phyloP scores from a whole-genome alignment of 2,888 invertebrate genomes.

The Brachypalpus laphriformis region DNA sequence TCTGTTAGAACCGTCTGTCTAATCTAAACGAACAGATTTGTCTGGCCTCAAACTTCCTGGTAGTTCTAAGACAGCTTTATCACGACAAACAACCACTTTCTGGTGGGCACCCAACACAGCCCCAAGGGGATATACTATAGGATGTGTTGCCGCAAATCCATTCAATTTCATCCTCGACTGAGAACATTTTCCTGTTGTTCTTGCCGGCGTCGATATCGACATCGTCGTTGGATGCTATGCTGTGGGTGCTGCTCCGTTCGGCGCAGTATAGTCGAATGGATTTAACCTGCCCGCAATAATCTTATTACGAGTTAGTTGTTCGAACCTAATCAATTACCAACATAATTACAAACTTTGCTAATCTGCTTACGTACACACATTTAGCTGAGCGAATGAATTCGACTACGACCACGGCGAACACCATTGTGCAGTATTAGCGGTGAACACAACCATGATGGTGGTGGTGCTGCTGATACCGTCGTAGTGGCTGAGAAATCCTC shows the following conservation, averaged over 20 bases:
- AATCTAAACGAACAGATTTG: conserved; percentile 27
- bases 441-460: neutral
- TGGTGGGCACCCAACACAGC: neutral
- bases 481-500: neutral
- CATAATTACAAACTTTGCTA: conserved; percentile 83
- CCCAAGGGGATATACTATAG: conserved; percentile 19
- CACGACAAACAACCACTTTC: conserved; percentile 7
- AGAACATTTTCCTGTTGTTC: conserved; percentile 73
- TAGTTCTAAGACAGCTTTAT: conserved; percentile 29
- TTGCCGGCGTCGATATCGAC: conserved; percentile 38
- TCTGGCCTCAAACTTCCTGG: conserved; percentile 23
- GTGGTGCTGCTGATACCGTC: neutral
- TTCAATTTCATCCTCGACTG: conserved; percentile 80
- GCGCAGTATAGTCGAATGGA: conserved; percentile 42
- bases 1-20: neutral
- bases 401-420: neutral
- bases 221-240: conserved; percentile 14
- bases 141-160: conserved; percentile 78
- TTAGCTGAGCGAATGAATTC: conserved; percentile 32
- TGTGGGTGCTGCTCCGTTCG: conserved; percentile 16
- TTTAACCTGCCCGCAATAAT: conserved; percentile 82
- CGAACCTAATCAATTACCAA: conserved; percentile 83
- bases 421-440: neutral
- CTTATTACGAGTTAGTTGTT: conserved; percentile 83
- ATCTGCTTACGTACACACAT: conserved; percentile 79